A percentile compares a stretch with the other conserved stretches of the same genome.
Conservation (phyloP, 1,140 invertebrate species). For the Trissolcus basalis region DNA sequence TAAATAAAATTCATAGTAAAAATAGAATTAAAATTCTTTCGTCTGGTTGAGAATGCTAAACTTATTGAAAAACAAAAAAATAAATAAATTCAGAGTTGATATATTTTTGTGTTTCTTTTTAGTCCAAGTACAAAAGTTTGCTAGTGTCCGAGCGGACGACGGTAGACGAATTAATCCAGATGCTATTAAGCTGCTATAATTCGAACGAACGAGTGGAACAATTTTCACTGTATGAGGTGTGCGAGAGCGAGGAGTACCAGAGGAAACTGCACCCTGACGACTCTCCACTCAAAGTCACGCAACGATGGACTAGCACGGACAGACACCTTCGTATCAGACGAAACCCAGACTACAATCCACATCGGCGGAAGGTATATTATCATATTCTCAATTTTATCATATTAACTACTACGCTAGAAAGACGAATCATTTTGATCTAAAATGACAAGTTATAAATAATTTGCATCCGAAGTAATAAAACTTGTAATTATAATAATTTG, state of each 20-base stretch:
- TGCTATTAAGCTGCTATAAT: slow-evolving; percentile 90
- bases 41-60: no score
- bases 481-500: no score
- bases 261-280: slow-evolving; percentile 91
- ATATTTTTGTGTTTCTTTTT: slow-evolving; percentile 33
- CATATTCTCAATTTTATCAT: no score
- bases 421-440: no score
- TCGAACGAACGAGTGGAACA: slow-evolving; percentile 88
- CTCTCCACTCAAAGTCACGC: slow-evolving; percentile 88
- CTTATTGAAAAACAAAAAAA: slow-evolving; percentile 1
- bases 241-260: slow-evolving; percentile 84
- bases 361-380: slow-evolving; percentile 77
- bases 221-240: slow-evolving; percentile 92
- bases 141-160: slow-evolving; percentile 92
- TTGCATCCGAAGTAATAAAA: no score
- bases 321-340: slow-evolving; percentile 87
- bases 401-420: no score
- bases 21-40: no score
- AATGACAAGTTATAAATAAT: no score
- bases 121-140: slow-evolving; percentile 94
- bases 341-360: slow-evolving; percentile 84
- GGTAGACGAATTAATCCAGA: slow-evolving; percentile 90
- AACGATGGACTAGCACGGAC: slow-evolving; percentile 82
- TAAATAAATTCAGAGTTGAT: not conserved
- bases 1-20: no score